phyloP scores from a whole-genome alignment of 2,113 vertebrate species.

The Nothoprocta perdicaria region DNA sequence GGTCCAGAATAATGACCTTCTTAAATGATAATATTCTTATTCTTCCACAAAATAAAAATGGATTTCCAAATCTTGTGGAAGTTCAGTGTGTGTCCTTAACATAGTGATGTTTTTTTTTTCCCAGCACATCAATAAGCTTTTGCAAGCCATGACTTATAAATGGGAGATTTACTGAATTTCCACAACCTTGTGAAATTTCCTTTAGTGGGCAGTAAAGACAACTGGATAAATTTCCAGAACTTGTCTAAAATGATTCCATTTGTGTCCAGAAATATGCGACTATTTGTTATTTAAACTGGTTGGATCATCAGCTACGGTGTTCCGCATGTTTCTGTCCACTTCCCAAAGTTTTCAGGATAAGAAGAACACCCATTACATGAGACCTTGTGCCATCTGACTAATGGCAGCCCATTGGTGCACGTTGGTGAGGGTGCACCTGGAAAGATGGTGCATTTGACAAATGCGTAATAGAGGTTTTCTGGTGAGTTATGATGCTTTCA shows the following conservation, averaged over 20 bases:
- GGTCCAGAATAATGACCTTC: conserved; percentile 4
- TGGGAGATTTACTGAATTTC: conserved; percentile 62
- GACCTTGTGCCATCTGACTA: not conserved
- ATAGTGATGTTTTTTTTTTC: conserved; percentile 50
- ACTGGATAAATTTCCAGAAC: conserved; percentile 58
- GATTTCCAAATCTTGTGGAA: conserved; percentile 12
- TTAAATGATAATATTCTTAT: conserved; percentile 37
- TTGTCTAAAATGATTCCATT: conserved; percentile 46
- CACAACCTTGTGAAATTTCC: conserved; percentile 45
- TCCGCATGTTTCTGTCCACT: not conserved
- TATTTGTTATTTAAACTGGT: not conserved
- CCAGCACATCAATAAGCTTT: conserved; percentile 40
- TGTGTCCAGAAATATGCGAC: conserved; percentile 15
- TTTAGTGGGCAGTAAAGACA: conserved; percentile 55
- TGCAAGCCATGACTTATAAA: conserved; percentile 59
- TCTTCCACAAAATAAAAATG: conserved; percentile 34
- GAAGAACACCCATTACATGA: not conserved
- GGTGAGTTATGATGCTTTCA: not conserved
- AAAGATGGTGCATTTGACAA: not conserved
- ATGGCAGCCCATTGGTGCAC: not conserved
- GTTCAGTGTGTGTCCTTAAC: conserved; percentile 47
- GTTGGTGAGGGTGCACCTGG: not conserved
- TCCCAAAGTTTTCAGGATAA: not conserved
- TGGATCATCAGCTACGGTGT: not conserved
- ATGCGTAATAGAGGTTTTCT: not conserved